These are phyloP conservation scores for Microctenopoma steveboyesi DNA, from an alignment of 2,797 vertebrate species.

Conservation along the genomic window DNA sequence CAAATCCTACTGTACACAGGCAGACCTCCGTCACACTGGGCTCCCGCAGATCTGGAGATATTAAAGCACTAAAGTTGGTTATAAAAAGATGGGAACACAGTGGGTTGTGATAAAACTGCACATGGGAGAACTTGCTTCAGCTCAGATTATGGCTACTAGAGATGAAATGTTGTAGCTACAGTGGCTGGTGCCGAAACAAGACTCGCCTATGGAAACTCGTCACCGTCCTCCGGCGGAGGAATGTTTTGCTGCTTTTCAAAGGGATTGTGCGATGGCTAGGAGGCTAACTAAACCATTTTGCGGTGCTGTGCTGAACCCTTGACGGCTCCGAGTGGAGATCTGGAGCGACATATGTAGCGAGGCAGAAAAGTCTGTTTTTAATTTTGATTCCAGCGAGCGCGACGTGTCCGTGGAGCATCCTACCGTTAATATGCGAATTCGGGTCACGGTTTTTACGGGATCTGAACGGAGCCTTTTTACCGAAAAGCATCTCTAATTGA, in stretches of 20 bases:
- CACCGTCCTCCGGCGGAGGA: slow-evolving; percentile 8
- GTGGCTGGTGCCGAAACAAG: not conserved
- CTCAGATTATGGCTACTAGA: slow-evolving; percentile 5
- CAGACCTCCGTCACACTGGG: slow-evolving; percentile 28
- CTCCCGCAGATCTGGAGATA: slow-evolving; percentile 11
- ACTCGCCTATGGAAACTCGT: slow-evolving; percentile 15
- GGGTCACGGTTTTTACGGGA: slow-evolving; percentile 45
- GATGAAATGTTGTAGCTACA: slow-evolving; percentile 3
- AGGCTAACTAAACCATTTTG: slow-evolving; percentile 31
- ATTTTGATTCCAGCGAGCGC: slow-evolving; percentile 45
- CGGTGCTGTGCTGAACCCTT: slow-evolving; percentile 15
- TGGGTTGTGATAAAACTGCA: slow-evolving; percentile 19
- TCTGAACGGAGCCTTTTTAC: slow-evolving; percentile 58
- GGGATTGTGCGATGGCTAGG: not conserved
- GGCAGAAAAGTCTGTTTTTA: slow-evolving; percentile 59
- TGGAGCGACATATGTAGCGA: slow-evolving; percentile 49
- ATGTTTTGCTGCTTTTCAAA: slow-evolving; percentile 6
- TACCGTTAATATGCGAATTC: slow-evolving; percentile 39
- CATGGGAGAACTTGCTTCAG: slow-evolving; percentile 15
- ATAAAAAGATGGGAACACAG: not conserved
- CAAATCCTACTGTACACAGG: slow-evolving; percentile 36
- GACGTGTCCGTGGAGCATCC: slow-evolving; percentile 39
- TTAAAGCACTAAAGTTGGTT: slow-evolving; percentile 21
- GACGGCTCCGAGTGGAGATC: slow-evolving; percentile 29
- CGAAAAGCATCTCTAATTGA: slow-evolving; percentile 65